phyloP scores from a whole-genome alignment of 2,113 vertebrate genomes.

The Grammomys surdaster region DNA sequence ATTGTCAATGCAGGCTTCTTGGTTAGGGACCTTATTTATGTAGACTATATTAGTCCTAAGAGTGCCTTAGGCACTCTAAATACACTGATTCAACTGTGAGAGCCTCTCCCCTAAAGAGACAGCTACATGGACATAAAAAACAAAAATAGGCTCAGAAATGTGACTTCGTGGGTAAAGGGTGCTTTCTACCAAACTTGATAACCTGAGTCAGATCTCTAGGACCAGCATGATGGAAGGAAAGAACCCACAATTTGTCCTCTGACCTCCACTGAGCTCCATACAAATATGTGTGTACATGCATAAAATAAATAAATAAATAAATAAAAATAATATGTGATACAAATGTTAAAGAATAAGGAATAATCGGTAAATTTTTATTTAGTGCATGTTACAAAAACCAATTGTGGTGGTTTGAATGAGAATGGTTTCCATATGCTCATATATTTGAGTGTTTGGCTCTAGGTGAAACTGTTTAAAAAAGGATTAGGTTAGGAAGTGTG shows the following conservation, averaged over 20 bases:
- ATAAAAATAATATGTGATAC: not conserved
- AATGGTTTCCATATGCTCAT: not conserved
- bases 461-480: not conserved
- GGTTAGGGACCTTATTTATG: not conserved
- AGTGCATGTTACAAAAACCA: not conserved
- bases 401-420: not conserved
- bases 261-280: not conserved
- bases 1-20: constrained; percentile 1
- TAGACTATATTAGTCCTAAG: not conserved
- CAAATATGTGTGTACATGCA: not conserved
- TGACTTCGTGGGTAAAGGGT: not conserved
- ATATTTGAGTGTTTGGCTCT: not conserved
- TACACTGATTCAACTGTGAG: not conserved
- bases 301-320: not conserved
- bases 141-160: not conserved
- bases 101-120: not conserved
- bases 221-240: not conserved
- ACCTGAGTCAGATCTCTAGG: not conserved
- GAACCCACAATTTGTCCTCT: not conserved
- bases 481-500: not conserved
- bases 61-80: not conserved
- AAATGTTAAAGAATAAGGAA: not conserved
- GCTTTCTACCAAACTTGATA: not conserved
- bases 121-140: not conserved
- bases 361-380: not conserved